Evolutionary conservation across 2,797 vertebrate genomes (phyloP).

Genomic region (Champsocephalus esox): DNA sequence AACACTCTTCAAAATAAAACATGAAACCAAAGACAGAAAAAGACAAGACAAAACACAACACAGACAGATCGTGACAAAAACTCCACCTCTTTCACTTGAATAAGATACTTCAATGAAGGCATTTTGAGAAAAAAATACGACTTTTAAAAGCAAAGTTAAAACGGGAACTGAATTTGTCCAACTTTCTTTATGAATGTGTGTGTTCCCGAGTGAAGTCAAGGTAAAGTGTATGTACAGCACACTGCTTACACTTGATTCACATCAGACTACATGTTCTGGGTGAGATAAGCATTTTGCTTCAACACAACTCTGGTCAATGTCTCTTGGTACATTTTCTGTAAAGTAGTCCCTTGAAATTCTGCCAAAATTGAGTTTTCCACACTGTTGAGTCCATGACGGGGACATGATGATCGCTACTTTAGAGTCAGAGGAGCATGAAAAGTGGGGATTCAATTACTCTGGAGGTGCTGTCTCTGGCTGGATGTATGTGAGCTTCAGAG

Average conservation of each 20-base stretch:
- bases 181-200: constrained; percentile 2
- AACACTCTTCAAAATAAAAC: too few species aligned
- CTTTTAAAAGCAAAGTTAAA: background rate
- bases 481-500: constrained; percentile 2
- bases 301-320: constrained; percentile 29
- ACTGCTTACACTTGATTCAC: constrained; percentile 20
- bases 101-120: background rate
- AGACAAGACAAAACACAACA: too few species aligned
- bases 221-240: constrained; percentile 8
- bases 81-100: background rate
- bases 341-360: constrained; percentile 50
- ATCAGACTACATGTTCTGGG: constrained; percentile 21
- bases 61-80: too few species aligned
- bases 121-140: background rate
- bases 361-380: constrained; percentile 62
- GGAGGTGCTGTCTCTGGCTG: constrained; percentile 30
- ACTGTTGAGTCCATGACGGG: constrained; percentile 54
- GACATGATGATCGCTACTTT: constrained; percentile 54
- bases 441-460: constrained; percentile 54
- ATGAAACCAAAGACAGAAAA: too few species aligned
- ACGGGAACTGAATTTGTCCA: background rate
- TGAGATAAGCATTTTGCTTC: constrained; percentile 24
- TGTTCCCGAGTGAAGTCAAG: constrained; percentile 14
- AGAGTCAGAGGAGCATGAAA: constrained; percentile 54
- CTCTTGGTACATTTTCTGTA: constrained; percentile 35